Percentiles rank a stretch among this genome's conserved stretches.
phyloP scores from a whole-genome alignment of 2,888 invertebrate species.

The Periphyllus acericola region DNA sequence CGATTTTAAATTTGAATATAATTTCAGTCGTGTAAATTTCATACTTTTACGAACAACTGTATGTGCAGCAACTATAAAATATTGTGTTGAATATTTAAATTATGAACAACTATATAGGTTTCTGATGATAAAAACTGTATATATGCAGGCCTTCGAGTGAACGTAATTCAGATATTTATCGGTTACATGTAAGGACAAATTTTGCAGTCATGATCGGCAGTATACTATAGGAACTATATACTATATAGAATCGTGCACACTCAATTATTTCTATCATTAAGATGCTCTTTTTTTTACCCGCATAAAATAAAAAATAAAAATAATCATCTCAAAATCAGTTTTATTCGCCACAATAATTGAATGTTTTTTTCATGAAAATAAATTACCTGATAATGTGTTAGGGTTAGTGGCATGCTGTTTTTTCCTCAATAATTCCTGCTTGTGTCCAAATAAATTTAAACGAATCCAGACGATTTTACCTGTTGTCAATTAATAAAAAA shows the following conservation, averaged over 20 bases:
- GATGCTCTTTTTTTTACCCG: not conserved
- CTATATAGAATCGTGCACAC: not conserved
- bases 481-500: slow-evolving; percentile 20
- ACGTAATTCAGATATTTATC: slow-evolving; percentile 4
- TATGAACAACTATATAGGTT: not conserved
- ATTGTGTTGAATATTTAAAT: not conserved
- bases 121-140: not conserved
- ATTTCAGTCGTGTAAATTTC: not conserved
- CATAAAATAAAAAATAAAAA: not conserved
- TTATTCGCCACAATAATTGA: not conserved
- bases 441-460: not conserved
- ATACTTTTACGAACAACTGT: too few relatives aligned
- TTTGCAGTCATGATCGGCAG: not conserved
- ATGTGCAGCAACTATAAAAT: too few relatives aligned
- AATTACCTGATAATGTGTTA: not conserved
- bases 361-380: slow-evolving; percentile 1
- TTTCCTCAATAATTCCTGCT: not conserved
- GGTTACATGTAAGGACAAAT: not conserved
- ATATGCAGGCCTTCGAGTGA: not conserved
- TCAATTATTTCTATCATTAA: not conserved
- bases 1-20: too few relatives aligned
- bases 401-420: not conserved
- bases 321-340: not conserved
- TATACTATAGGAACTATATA: not conserved
- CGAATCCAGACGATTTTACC: slow-evolving; percentile 6